A percentile compares a stretch with the other conserved stretches of the same genome.
Conservation (phyloP, 2,797 vertebrate species). For the Pachyuromys duprasi region DNA sequence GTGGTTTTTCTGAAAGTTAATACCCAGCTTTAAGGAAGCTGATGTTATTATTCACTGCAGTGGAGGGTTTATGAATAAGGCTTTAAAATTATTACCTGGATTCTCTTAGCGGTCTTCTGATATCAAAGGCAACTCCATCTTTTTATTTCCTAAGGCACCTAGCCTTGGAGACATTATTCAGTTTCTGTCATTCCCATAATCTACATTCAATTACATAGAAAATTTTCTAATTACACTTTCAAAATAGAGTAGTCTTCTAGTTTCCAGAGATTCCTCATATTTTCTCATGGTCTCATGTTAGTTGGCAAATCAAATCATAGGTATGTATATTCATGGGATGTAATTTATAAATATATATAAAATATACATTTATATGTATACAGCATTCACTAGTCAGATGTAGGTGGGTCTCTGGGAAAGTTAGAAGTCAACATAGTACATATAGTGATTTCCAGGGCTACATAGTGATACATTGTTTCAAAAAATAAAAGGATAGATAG, state of each 20-base stretch:
- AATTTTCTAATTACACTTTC: neutral
- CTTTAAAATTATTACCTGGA: neutral
- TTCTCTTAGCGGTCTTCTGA: neutral
- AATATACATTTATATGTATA: neutral
- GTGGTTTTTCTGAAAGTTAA: slow-evolving; percentile 49
- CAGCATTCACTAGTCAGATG: neutral
- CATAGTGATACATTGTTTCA: neutral
- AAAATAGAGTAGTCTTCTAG: neutral
- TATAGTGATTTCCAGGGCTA: neutral
- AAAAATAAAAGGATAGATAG: neutral
- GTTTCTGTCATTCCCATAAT: neutral
- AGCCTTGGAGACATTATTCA: neutral
- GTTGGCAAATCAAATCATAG: neutral
- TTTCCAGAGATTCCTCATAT: neutral
- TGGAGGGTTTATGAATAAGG: neutral
- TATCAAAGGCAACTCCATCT: neutral
- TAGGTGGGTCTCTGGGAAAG: neutral
- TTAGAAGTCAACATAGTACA: neutral
- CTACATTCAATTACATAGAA: neutral
- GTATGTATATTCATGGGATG: neutral
- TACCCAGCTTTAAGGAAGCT: slow-evolving; percentile 3
- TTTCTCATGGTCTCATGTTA: neutral
- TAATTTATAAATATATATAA: neutral
- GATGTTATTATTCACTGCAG: slow-evolving; percentile 12
- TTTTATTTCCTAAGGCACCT: neutral